phyloP scores from a whole-genome alignment of 2,113 vertebrate genomes.

The Ranitomeya variabilis region DNA sequence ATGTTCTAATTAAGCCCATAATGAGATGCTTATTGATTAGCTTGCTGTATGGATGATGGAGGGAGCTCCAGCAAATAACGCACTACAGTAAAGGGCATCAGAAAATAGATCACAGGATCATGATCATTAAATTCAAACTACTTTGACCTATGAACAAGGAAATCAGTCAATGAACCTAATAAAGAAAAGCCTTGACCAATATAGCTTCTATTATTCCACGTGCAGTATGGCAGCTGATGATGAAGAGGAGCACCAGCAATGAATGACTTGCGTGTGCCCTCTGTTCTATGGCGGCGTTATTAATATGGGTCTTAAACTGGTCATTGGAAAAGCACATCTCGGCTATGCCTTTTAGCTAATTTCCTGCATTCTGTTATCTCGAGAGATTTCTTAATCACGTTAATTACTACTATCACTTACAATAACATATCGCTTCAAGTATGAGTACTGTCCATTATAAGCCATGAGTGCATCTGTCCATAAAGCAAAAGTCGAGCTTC shows the following conservation, averaged over 20 bases:
- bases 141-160: conserved; percentile 31
- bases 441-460: conserved; percentile 44
- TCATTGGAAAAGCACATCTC: background rate
- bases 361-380: conserved; percentile 44
- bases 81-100: background rate
- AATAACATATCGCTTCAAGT: conserved; percentile 23
- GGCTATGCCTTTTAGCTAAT: conserved; percentile 15
- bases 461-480: background rate
- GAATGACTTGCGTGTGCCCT: conserved; percentile 23
- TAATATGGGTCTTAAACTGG: conserved; percentile 39
- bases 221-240: background rate
- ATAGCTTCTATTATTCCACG: conserved; percentile 17
- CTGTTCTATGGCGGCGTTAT: conserved; percentile 9
- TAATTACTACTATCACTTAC: conserved; percentile 36
- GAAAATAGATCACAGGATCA: conserved; percentile 25
- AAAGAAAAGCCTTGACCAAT: conserved; percentile 20
- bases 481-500: background rate
- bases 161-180: conserved; percentile 17
- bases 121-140: conserved; percentile 28
- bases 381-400: conserved; percentile 43
- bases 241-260: background rate
- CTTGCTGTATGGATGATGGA: background rate
- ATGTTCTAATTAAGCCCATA: background rate
- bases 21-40: conserved; percentile 6
- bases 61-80: background rate